Conservation (phyloP, 2,113 vertebrate species). For the Syrmaticus mikado region DNA sequence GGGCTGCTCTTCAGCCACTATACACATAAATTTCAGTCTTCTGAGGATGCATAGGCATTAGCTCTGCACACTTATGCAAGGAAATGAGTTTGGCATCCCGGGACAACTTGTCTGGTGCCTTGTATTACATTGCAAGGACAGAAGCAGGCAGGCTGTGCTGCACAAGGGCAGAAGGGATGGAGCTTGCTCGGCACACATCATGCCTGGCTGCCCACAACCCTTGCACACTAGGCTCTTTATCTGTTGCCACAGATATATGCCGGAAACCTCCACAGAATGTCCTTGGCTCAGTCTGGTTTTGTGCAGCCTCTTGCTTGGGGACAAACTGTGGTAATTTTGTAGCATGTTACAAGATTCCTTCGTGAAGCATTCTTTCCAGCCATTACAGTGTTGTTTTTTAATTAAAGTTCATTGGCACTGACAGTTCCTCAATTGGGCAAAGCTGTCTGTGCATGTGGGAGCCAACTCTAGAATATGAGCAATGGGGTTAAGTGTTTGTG, state of each 20-base stretch:
- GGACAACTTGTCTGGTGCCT: neutral
- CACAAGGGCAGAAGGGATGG: neutral
- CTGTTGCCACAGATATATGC: fast-evolving
- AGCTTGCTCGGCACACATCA: fast-evolving
- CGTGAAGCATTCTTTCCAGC: constrained; percentile 54
- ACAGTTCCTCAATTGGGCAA: neutral
- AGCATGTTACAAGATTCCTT: neutral
- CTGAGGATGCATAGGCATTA: neutral
- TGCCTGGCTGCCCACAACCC: neutral
- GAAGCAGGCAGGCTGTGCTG: fast-evolving
- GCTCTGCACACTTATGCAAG: fast-evolving
- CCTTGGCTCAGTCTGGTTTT: constrained; percentile 43
- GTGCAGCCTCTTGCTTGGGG: neutral
- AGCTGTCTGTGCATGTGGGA: neutral
- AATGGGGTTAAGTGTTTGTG: neutral
- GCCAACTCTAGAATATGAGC: neutral
- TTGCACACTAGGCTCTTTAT: neutral
- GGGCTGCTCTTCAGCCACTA: neutral
- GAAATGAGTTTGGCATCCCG: neutral
- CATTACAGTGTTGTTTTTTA: neutral
- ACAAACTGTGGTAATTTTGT: constrained; percentile 31
- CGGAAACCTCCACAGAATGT: constrained; percentile 47
- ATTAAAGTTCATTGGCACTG: neutral
- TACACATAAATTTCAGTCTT: neutral
- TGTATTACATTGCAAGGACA: fast-evolving